Evolutionary conservation across 2,113 vertebrate species (phyloP), one percentile per base, ranked within the genome.

Genomic region (Morone saxatilis): DNA sequence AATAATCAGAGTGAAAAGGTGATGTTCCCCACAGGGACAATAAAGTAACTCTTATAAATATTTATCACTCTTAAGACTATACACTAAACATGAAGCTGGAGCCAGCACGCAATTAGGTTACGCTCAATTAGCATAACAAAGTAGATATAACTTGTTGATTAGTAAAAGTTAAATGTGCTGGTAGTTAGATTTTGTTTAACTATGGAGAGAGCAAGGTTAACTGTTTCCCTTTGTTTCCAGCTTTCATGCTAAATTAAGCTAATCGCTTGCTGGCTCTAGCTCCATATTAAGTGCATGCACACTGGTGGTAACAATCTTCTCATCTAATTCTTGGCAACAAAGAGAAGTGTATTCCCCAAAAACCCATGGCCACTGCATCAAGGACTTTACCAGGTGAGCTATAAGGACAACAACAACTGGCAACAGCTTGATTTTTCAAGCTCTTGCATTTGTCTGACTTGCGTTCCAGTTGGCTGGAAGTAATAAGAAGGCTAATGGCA

Each of bases 401-500:
- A 25, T 25, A 25, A 25, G 25, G 25, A 25, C 25, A 59, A 19
- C 9, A 13, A 20, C 22, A 56, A 19, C 48, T 1, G 40, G 36
- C 62, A 68, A 17, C 63, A 17, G 56, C 9, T 50, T 22, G 22
- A 67, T 10, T 53, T 8, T 40, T 73, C 41, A 48, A 19, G 41
- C 41, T 22, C 36, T 40, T 51, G 36, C 36, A 20, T 51, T 67
- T 36, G 38, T 54, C 47, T 45, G 22, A n/a, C 38, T 60, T 17
- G 6, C 7, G 40, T 56, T 41, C 50, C 66, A 47, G 65, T 53
- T 47, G 9, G 13, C 59, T 76, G 72, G 51, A 71, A 60, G 83
- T 60, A 51, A 71, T 76, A 11, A 51, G 51, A 85, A 67, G 31
- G 51, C 25, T 45, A 63, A 65, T 50, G 41, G 53, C 56, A 41